Evolutionary conservation across 2,888 invertebrate species (phyloP).

Genomic region (Esperia sulphurella): DNA sequence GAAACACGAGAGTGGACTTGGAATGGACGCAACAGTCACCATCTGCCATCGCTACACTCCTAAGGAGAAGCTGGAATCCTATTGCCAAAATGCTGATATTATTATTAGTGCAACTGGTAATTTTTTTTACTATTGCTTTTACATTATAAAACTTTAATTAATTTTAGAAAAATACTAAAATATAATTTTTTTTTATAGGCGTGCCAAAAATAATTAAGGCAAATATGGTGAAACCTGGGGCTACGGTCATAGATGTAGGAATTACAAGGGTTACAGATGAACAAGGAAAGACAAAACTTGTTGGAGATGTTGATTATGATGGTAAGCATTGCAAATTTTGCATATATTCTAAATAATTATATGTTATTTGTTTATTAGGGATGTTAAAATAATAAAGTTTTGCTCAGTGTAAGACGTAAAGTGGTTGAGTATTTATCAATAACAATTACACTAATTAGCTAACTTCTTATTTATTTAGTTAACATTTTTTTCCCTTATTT

Average conservation of each 20-base stretch:
- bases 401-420: too few relatives aligned
- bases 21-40: slow-evolving; percentile 92
- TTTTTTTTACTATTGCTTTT: neutral
- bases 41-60: slow-evolving; percentile 95
- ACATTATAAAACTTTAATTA: neutral
- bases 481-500: too few relatives aligned
- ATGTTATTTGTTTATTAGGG: too few relatives aligned
- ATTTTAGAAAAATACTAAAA: neutral
- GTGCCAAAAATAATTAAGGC: slow-evolving; percentile 86
- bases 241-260: slow-evolving; percentile 93
- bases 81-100: slow-evolving; percentile 87
- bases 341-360: too few relatives aligned
- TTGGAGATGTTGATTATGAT: slow-evolving; percentile 94
- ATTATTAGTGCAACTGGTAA: slow-evolving; percentile 86
- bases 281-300: slow-evolving; percentile 84
- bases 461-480: too few relatives aligned
- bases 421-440: too few relatives aligned
- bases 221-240: slow-evolving; percentile 93
- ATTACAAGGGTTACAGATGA: slow-evolving; percentile 85
- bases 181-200: slow-evolving; percentile 57
- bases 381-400: too few relatives aligned
- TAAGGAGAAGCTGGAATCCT: slow-evolving; percentile 83
- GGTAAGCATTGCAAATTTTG: slow-evolving; percentile 60
- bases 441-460: too few relatives aligned
- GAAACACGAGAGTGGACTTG: slow-evolving; percentile 81